Evolutionary conservation across 2,888 invertebrate genomes (phyloP).

Genomic region (Diloba caeruleocephala): DNA sequence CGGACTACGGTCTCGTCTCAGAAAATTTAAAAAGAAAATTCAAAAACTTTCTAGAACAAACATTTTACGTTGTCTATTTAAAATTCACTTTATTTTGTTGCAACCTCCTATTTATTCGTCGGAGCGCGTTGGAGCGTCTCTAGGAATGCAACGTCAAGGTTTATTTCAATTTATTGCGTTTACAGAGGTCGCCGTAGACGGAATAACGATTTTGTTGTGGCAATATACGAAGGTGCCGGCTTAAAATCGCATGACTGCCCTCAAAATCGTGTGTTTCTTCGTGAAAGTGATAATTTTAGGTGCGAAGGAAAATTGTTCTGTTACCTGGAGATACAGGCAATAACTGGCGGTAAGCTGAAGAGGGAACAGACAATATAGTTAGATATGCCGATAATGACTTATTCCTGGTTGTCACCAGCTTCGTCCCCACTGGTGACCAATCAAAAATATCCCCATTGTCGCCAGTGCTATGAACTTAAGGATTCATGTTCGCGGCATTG

Average conservation of each 20-base stretch:
- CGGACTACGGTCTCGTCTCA: too few relatives aligned
- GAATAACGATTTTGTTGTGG: slow-evolving; percentile 51
- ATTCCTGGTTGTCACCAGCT: too few relatives aligned
- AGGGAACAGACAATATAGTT: too few relatives aligned
- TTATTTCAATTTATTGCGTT: slow-evolving; percentile 60
- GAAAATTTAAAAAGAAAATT: too few relatives aligned
- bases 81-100: slow-evolving; percentile 23
- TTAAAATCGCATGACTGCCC: slow-evolving; percentile 34
- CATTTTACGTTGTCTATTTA: background rate
- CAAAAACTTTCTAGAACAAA: too few relatives aligned
- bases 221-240: slow-evolving; percentile 40
- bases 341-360: too few relatives aligned
- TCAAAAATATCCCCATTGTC: too few relatives aligned
- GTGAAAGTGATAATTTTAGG: slow-evolving; percentile 11
- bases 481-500: too few relatives aligned
- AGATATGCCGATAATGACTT: too few relatives aligned
- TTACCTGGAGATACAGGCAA: background rate
- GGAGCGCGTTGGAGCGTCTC: slow-evolving; percentile 32
- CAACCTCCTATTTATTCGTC: slow-evolving; percentile 44
- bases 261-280: background rate
- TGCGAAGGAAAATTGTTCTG: background rate
- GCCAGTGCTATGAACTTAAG: too few relatives aligned
- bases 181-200: slow-evolving; percentile 37
- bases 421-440: too few relatives aligned
- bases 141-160: slow-evolving; percentile 49